Evolutionary conservation across 2,113 vertebrate species (phyloP), one percentile per base, ranked within the genome.

Genomic region (Zapus hudsonius): DNA sequence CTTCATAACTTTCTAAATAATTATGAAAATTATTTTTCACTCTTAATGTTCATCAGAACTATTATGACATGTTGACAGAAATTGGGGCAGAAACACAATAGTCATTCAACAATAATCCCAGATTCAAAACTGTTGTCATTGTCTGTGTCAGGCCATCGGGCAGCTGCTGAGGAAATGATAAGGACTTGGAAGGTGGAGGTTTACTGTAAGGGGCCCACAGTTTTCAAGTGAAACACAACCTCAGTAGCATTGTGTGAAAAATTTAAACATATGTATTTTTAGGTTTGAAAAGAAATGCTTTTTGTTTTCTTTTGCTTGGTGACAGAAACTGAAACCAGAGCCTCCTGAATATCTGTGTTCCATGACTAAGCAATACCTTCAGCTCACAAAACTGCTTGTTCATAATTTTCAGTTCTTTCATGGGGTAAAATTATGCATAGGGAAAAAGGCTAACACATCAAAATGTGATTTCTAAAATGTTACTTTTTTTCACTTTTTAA

Each of bases 1-100:
- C 52, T 52, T 15, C 52, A 52, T 52, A 15, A 10, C 52, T 52
- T 52, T 52, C 11, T 52, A 15, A 52, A 52, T 52, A 52, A 13
- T 52, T 52, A 52, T 52, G 16, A 52, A 66, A 33, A 66, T n/a
- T n/a, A n/a, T n/a, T n/a, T n/a, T n/a, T n/a, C n/a, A n/a, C 44
- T 86, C 84, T 92, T n/a, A 80, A 12, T 95, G 85, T 95, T 84
- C 31, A 42, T 59, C 40, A 81, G 47, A 74, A 29, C 5, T 57
- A 2, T 85, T 75, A 90, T 40, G 33, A 93, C 92, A 87, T 95
- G n/a, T 87, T 90, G 59, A 85, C 55, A 61, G 25, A 73, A 55
- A 20, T 84, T 89, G 74, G 79, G 64, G 40, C 72, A 66, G 1
- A 67, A 12, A 3, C 25, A 73, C 40, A 67, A 11, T 64, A 79